These are phyloP conservation scores for Neria commutata DNA, from an alignment of 2,888 invertebrate genomes.

Conservation along the genomic window DNA sequence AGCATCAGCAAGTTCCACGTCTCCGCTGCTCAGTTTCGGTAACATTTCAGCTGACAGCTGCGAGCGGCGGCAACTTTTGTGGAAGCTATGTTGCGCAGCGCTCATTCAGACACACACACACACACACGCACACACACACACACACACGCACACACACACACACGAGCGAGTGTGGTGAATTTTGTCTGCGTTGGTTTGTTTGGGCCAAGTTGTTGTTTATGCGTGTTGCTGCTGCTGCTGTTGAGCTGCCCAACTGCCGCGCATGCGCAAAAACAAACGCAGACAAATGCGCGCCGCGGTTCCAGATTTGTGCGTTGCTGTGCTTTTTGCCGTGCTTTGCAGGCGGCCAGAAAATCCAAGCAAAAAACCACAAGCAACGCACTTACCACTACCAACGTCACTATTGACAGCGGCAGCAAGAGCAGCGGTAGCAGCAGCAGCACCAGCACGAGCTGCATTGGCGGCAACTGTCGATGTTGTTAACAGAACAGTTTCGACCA, in stretches of 20 bases:
- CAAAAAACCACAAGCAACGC: background rate
- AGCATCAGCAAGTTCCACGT: background rate
- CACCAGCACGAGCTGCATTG: slow-evolving; percentile 1
- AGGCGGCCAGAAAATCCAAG: background rate
- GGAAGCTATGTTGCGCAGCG: background rate
- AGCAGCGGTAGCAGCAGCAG: background rate
- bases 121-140: background rate
- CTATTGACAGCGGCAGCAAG: too few relatives aligned
- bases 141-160: background rate
- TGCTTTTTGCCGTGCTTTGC: background rate
- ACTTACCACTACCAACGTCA: background rate
- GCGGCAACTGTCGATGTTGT: slow-evolving; percentile 32
- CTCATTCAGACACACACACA: background rate
- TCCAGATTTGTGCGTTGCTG: background rate
- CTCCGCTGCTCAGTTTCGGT: background rate
- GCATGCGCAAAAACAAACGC: background rate
- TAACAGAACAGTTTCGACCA: slow-evolving; percentile 43
- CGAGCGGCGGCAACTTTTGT: background rate
- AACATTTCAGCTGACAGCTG: background rate
- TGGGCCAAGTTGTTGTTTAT: background rate
- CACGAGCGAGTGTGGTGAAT: background rate
- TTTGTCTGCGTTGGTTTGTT: background rate
- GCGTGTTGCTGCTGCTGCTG: background rate
- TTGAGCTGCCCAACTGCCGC: too few relatives aligned
- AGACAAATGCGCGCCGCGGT: background rate